Evolutionary conservation across 2,888 invertebrate genomes (phyloP).

Genomic region (Acanthosepion pharaonis): DNA sequence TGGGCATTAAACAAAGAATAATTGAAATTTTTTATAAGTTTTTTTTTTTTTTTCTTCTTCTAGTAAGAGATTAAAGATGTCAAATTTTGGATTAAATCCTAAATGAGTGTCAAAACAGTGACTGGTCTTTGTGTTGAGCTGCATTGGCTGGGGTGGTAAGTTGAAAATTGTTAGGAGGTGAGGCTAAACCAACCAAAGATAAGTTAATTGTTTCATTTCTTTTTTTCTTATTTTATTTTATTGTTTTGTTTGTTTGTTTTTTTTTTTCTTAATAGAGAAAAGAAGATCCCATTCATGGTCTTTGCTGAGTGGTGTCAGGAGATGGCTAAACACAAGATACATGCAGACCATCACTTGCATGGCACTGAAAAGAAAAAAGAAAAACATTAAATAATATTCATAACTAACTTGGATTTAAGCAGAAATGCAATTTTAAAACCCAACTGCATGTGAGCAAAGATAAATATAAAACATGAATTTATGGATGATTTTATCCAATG

Average conservation of each 20-base stretch:
- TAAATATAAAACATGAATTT: no score
- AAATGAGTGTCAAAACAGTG: conserved; percentile 12
- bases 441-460: no score
- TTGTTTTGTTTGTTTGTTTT: no score
- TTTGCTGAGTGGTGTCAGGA: not conserved
- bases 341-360: conserved; percentile 21
- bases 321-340: conserved; percentile 21
- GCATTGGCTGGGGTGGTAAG: not conserved
- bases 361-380: not conserved
- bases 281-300: not conserved
- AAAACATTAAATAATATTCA: not conserved
- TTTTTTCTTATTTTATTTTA: no score
- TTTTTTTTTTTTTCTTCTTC: not conserved
- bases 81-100: not conserved
- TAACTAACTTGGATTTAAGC: not conserved
- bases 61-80: not conserved
- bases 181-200: not conserved
- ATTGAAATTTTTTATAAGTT: not conserved
- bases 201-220: not conserved
- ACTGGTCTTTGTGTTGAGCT: not conserved
- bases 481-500: no score
- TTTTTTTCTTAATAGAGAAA: not conserved
- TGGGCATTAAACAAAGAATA: conserved; percentile 18
- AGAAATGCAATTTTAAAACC: no score
- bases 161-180: not conserved